Conservation (phyloP, 2,113 vertebrate species). For the Melanotaenia duboulayi region DNA sequence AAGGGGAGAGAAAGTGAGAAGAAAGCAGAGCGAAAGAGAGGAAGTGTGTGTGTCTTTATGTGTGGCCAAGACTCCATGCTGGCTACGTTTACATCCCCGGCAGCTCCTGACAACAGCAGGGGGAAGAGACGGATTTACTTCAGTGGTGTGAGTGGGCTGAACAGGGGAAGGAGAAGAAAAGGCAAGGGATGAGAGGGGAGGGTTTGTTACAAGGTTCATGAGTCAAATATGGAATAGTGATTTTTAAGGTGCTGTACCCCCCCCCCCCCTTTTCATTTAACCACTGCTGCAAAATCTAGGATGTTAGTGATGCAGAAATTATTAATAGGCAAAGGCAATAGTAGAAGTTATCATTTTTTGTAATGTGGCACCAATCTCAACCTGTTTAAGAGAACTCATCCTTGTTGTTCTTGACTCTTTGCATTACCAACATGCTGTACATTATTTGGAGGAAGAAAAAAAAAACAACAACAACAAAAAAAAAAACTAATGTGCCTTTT, state of each 20-base stretch:
- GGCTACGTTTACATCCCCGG: constrained; percentile 68
- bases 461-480: background rate
- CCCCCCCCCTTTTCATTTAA: constrained; percentile 30
- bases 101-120: constrained; percentile 61
- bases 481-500: constrained; percentile 13
- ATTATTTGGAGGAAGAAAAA: background rate
- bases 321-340: too few relatives aligned
- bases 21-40: background rate
- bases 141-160: constrained; percentile 62
- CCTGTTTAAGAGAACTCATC: background rate
- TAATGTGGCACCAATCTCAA: background rate
- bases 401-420: background rate
- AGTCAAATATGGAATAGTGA: constrained; percentile 62
- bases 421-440: constrained; percentile 2
- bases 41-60: constrained; percentile 29
- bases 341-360: too few relatives aligned
- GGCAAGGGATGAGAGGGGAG: constrained; percentile 40
- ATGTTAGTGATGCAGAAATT: too few relatives aligned
- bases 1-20: constrained; percentile 16
- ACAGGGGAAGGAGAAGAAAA: constrained; percentile 43
- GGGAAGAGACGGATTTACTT: constrained; percentile 65
- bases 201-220: constrained; percentile 63
- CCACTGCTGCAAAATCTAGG: constrained; percentile 20
- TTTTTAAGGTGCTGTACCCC: constrained; percentile 57
- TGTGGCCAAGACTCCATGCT: constrained; percentile 63